Base-by-base conservation (phyloP, 35 echinoderm and acorn worm genomes). In the Patiria miniata region DNA sequence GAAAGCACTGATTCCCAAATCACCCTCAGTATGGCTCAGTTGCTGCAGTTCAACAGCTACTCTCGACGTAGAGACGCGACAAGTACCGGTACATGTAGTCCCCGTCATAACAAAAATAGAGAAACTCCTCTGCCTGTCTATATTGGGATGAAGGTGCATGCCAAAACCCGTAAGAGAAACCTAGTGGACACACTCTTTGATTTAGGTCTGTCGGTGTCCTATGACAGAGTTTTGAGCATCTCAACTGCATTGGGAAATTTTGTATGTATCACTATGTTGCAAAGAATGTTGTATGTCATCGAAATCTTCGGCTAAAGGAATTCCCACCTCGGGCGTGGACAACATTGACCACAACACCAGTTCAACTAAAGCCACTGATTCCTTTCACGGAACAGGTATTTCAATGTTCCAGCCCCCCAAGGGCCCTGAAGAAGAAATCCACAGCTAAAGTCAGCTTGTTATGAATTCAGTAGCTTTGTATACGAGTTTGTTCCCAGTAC, bases 341-440 rank as follows among this genome's bases (percentile, higher is more conserved):
- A 82, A 52, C 28, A 82, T 82, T n/a, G 37, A 52, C 7, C 7
- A 51, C 28, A 47, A 82, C 40, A 1, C 8, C 2, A 51, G 39
- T 82, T 28, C 80, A 51, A 52, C 51, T 4, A 52, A 36, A 42
- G 80, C 80, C 5, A n/a, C 6, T 8, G 51, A 47, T 8, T 47
- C 39, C 2, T 19, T 82, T 51, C 80, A 82, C n/a, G 80, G 80
- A 82, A 55, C 39, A 2, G 80, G 21, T 8, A 39, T 51, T n/a
- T 47, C 40, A 39, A 10, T 82, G 39, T 52, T n/a, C 29, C 80
- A 82, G 28, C 51, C 7, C 51, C 80, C 39, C 5, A 55, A 8
- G 10, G 38, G 51, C 7, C 18, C 40, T 51, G 37, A 22, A 2
- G 21, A 82, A 2, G 80, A n/a, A 1, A 82, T 21, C 10, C n/a